These are phyloP conservation scores for Oligia latruncula DNA, from an alignment of 2,888 invertebrate genomes.

Conservation along the genomic window DNA sequence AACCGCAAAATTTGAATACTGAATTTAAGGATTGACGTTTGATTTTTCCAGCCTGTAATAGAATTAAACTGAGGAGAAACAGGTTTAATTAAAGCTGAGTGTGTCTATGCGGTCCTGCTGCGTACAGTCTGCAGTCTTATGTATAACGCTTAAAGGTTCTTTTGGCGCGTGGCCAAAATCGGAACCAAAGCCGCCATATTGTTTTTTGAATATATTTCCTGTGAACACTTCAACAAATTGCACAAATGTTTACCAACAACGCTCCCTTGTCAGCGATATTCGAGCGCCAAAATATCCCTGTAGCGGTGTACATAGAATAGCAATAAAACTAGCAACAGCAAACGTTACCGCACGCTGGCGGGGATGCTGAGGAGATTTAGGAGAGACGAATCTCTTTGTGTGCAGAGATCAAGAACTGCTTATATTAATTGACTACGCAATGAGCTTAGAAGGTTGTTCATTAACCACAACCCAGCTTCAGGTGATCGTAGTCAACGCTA, in stretches of 20 bases:
- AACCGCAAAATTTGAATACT: constrained; percentile 60
- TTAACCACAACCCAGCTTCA: background rate
- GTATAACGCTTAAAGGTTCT: background rate
- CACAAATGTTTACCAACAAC: background rate
- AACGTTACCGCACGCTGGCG: no score
- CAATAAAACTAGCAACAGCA: background rate
- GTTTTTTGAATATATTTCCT: background rate
- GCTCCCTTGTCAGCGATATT: background rate
- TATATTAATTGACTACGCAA: background rate
- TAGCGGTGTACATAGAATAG: background rate
- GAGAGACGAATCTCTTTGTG: background rate
- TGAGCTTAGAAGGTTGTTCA: background rate
- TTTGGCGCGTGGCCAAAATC: background rate
- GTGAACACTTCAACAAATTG: background rate
- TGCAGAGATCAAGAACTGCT: background rate
- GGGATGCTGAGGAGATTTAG: background rate
- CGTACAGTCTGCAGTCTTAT: background rate
- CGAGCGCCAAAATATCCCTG: background rate
- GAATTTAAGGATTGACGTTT: constrained; percentile 51
- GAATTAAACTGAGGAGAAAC: background rate
- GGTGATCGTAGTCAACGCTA: background rate
- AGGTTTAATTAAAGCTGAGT: constrained; percentile 16
- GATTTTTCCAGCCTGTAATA: constrained; percentile 54
- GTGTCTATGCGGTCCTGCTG: background rate
- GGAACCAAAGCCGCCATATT: background rate